Base-by-base conservation (phyloP, 1,140 invertebrate genomes). In the Olivierus martensii region DNA sequence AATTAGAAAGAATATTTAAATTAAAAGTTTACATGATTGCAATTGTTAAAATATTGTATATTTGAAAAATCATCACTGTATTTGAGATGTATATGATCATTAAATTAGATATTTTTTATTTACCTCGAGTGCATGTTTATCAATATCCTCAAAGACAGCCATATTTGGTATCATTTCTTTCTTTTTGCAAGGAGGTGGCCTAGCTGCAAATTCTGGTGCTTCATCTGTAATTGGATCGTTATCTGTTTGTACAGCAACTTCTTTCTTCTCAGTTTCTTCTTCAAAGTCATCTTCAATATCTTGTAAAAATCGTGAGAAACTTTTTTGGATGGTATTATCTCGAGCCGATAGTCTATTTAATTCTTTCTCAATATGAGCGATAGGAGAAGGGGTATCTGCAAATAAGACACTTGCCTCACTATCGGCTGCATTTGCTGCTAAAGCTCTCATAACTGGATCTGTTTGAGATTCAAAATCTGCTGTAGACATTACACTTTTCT, bases 161-260 rank as follows among this genome's bases (percentile, higher is more conserved):
- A 51, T 36, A 14, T 59, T 45, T 1, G 59, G 61, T 12, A 67
- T 59, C 53, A 67, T 59, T 39, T 64, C 60, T 5, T 54, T 41
- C 49, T 67, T 67, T 11, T 56, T 56, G 49, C 57, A 64, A 18
- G 58, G 60, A 5, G 66, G 66, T 2, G 66, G 62, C 11, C 63
- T 49, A 14, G 66, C 65, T 2, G 66, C 66, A 51, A 57, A 67
- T 51, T 67, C 61, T 5, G 66, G 62, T 1, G 63, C 52, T 39
- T 67, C 64, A 41, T 67, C 66, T 2, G 63, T 65, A 12, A 65
- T 57, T 12, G 59, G 59, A 45, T 67, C 63, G 52, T 64, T 64
- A 22, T 63, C 61, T 0, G 66, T 67, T 53, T 67, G 66, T 6
- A 66, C 55, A 11, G 45, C 58, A 17, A 54, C 51, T 41, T 64